Base-by-base conservation (phyloP, 92 coral and sea anemone genomes). In the Paramuricea clavata region DNA sequence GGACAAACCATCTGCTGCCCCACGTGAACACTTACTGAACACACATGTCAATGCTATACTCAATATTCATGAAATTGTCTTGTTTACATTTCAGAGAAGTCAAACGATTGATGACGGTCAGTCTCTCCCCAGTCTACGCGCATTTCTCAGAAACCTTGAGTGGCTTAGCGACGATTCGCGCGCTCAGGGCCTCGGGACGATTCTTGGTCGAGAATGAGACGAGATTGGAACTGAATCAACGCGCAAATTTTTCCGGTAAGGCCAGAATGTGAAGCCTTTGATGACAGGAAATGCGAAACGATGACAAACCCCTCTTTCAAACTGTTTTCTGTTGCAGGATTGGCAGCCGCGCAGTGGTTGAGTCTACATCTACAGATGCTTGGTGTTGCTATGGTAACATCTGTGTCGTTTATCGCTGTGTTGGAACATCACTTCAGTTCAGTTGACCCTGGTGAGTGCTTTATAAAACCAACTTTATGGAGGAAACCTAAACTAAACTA, bases 321-420 rank as follows among this genome's bases (percentile, higher is more conserved):
- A n/a, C 31, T 72, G 15, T 75, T 39, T 16, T 10, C 61, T 44
- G 21, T 69, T 39, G 21, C 88, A 93, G 98, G 95, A 25, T 83
- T 96, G 81, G 99, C 91, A 8, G 99, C 98, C n/a, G 92, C 98
- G 6, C 98, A 94, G 80, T 96, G 99, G 99, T 80, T 96, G 41
- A 87, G 96, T 27, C 91, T 96, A 57, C 93, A 92, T 81, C 80
- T 96, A 68, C 99, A 96, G 89, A 89, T 94, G 74, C 89, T 96
- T 62, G 99, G 99, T n/a, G 99, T 96, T 83, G 99, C 98, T 21
- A 96, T 96, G 98, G 94, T 94, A 54, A 94, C 99, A 16, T 95
- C 94, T 59, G 99, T 96, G 41, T 94, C 99, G 21, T 96, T 96
- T 64, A 92, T 96, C 44, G 98, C 99, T 0, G 99, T 96, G 1